phyloP scores from a whole-genome alignment of 2,888 invertebrate species.

The Agapetus fuscipes region DNA sequence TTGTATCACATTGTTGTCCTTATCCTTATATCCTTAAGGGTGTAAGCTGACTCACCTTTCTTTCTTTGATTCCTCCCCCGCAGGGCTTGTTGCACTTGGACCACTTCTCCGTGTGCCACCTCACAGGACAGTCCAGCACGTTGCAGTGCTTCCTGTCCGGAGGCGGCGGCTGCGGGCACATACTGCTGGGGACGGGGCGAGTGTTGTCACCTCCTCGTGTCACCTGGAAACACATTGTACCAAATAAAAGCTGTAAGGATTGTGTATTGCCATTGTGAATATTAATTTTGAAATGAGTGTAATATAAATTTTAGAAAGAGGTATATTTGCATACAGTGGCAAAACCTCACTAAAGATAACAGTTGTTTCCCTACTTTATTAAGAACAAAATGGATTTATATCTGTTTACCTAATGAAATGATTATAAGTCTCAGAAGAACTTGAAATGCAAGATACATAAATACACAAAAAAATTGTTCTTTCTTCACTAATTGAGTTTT shows the following conservation, averaged over 20 bases:
- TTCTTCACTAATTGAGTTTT: too few species aligned
- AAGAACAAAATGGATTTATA: too few species aligned
- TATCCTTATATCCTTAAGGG: too few species aligned
- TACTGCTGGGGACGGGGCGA: slow-evolving; percentile 84
- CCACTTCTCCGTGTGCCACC: slow-evolving; percentile 86
- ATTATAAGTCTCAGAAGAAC: too few species aligned
- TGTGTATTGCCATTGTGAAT: slow-evolving; percentile 5
- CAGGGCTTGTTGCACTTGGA: slow-evolving; percentile 89
- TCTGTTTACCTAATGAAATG: too few species aligned
- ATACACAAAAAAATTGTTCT: too few species aligned
- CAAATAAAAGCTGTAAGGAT: not conserved
- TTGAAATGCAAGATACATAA: too few species aligned
- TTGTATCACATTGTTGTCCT: too few species aligned
- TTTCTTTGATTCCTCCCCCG: slow-evolving; percentile 80
- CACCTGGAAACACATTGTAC: slow-evolving; percentile 49
- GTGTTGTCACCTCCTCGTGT: slow-evolving; percentile 81
- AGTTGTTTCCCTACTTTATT: too few species aligned
- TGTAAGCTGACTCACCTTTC: slow-evolving; percentile 60
- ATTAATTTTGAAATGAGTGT: slow-evolving; percentile 1
- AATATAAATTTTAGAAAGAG: too few species aligned
- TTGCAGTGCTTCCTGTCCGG: slow-evolving; percentile 86
- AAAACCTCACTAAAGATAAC: too few species aligned
- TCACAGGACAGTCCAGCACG: slow-evolving; percentile 83
- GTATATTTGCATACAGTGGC: too few species aligned
- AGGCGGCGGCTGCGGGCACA: slow-evolving; percentile 88